Percentiles rank a stretch among this genome's conserved stretches.
phyloP scores from a whole-genome alignment of 2,797 vertebrate genomes.

The Manis pentadactyla region DNA sequence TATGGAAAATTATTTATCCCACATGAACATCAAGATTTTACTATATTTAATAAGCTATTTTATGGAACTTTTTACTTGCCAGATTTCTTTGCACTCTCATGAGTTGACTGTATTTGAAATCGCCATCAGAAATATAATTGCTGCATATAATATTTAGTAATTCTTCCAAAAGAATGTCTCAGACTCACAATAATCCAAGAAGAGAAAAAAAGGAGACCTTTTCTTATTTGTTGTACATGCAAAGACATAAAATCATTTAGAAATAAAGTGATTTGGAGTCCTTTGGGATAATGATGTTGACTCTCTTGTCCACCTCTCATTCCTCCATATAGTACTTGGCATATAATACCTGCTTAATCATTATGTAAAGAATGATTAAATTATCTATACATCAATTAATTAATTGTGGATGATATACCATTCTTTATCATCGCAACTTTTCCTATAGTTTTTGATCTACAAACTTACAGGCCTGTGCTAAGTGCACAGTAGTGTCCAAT shows the following conservation, averaged over 20 bases:
- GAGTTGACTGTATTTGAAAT: neutral
- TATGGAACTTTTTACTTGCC: neutral
- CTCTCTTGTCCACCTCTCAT: neutral
- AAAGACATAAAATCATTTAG: neutral
- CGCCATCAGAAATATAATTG: neutral
- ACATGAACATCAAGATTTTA: neutral
- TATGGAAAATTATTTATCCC: neutral
- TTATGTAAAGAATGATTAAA: neutral
- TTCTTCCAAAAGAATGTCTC: slow-evolving; percentile 3
- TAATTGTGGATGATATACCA: neutral
- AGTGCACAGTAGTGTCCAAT: neutral
- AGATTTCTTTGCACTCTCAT: neutral
- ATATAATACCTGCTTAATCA: neutral
- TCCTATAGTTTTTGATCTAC: neutral
- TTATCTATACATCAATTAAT: neutral
- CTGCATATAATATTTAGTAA: neutral
- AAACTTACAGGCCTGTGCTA: neutral
- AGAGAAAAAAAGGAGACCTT: neutral
- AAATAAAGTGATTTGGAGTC: neutral
- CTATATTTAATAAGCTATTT: neutral
- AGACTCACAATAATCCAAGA: neutral
- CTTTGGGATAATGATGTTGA: neutral
- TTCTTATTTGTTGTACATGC: neutral
- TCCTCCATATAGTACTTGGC: neutral
- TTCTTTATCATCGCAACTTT: neutral